Evolutionary conservation across 2,113 vertebrate genomes (phyloP).

Genomic region (Geococcyx californianus): DNA sequence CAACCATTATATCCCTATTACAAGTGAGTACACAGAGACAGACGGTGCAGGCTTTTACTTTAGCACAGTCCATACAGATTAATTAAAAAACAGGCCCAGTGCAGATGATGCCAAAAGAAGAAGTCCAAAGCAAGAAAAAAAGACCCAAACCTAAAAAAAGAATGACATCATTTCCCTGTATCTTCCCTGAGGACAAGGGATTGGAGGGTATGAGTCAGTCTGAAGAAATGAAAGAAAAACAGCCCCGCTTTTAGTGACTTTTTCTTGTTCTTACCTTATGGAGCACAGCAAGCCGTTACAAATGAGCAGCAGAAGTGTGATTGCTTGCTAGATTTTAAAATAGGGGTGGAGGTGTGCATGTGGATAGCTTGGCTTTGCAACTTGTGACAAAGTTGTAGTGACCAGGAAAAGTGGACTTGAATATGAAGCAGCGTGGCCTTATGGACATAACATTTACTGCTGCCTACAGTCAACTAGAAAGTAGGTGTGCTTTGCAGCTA

Average conservation of each 20-base stretch:
- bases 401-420: neutral
- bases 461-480: neutral
- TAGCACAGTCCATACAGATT: neutral
- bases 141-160: neutral
- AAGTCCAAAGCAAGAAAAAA: constrained; percentile 32
- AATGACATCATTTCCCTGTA: constrained; percentile 78
- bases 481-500: neutral
- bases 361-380: neutral
- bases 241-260: constrained; percentile 61
- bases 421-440: neutral
- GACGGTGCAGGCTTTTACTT: neutral
- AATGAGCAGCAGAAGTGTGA: neutral
- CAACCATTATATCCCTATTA: neutral
- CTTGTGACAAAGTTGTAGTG: neutral
- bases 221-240: constrained; percentile 72
- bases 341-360: neutral
- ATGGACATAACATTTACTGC: neutral
- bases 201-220: constrained; percentile 75
- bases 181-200: constrained; percentile 75
- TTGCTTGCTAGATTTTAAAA: neutral
- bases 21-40: neutral
- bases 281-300: neutral
- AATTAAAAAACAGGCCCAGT: constrained; percentile 62
- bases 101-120: constrained; percentile 47
- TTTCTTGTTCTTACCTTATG: constrained; percentile 52